phyloP scores from a whole-genome alignment of 2,113 vertebrate genomes.

The Serinus canaria region DNA sequence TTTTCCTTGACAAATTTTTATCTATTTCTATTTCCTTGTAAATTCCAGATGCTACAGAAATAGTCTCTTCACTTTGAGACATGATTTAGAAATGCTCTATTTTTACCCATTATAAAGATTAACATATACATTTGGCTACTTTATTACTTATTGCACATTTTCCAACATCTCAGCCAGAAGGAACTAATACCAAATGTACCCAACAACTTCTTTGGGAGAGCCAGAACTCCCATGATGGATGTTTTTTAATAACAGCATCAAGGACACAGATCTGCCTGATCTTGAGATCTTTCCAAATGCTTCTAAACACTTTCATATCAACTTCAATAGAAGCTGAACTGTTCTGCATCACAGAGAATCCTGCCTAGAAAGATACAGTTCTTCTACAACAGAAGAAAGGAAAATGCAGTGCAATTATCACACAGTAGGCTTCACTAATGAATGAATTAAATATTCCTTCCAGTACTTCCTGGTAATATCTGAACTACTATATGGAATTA shows the following conservation, averaged over 20 bases:
- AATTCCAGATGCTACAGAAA: not conserved
- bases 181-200: not conserved
- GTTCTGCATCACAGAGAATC: not conserved
- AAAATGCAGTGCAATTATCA: not conserved
- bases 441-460: not conserved
- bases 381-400: not conserved
- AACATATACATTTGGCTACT: not conserved
- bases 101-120: not conserved
- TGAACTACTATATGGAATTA: not conserved
- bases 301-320: not conserved
- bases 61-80: not conserved
- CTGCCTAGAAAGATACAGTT: not conserved
- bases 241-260: conserved; percentile 43
- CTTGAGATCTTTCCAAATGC: not conserved
- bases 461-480: not conserved
- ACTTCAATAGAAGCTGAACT: not conserved
- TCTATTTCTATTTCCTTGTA: not conserved
- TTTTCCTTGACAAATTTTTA: not conserved
- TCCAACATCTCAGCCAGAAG: not conserved
- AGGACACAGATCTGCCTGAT: not conserved
- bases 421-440: not conserved
- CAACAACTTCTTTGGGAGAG: not conserved
- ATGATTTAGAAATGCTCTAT: not conserved
- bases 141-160: not conserved
- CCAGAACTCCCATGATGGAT: not conserved